Evolutionary conservation across 2,797 vertebrate species (phyloP), one percentile per base, ranked within the genome.

Genomic region (Toxotes lorentzi): DNA sequence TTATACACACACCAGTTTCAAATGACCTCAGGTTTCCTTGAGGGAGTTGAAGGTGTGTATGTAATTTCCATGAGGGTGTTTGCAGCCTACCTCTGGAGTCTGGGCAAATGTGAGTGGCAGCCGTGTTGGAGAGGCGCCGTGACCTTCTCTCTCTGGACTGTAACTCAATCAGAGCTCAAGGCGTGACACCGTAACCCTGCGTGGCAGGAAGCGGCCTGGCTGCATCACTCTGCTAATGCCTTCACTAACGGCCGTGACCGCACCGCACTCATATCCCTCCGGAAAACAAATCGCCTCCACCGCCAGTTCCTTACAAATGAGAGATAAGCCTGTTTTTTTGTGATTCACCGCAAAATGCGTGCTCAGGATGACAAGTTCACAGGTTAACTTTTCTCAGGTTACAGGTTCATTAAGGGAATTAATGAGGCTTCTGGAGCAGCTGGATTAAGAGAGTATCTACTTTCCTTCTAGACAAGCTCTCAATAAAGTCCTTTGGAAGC

Each of bases 121-220:
- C 86, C 86, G 84, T 87, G 92, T 70, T 88, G 91, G 82, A 86
- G 90, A 92, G 90, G 87, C 91, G 83, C 85, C 66, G 84, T 95
- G 95, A 95, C 95, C 95, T 95, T 94, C 88, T 95, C 93, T 90
- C 94, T 89, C 92, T 84, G 95, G 93, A 92, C 93, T 95, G 96
- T 96, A 97, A 97, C 95, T 95, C 95, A 96, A 97, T 97, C 96
- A 95, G 2, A 81, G 94, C 94, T 94, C 63, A 84, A 93, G 93
- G 91, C 92, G 89, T 95, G 94, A 96, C 95, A 96, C 91, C 41
- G 90, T 95, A 96, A 95, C 93, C 91, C 48, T 62, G 90, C 82
- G 79, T 90, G 90, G 94, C 92, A 93, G 92, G 92, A 93, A 93
- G 86, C 78, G 68, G 90, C 81, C 88, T 62, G 78, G 87, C 83